Percentiles rank a stretch among this genome's conserved stretches.
Evolutionary conservation across 2,888 invertebrate species (phyloP).

Genomic region (Pinctada fucata): DNA sequence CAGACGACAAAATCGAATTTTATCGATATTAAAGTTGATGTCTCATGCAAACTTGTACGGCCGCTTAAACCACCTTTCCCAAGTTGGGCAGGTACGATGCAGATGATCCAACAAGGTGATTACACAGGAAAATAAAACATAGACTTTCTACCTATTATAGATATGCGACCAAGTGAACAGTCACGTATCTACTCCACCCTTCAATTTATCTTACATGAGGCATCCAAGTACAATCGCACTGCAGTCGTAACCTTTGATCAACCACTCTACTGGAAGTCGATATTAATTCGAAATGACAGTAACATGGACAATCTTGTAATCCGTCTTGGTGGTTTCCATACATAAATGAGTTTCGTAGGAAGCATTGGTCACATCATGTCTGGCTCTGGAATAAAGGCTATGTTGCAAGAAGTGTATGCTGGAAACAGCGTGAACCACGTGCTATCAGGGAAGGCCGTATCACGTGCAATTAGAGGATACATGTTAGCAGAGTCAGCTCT

Average conservation of each 20-base stretch:
- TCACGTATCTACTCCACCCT: slow-evolving; percentile 49
- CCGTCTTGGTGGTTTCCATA: slow-evolving; percentile 44
- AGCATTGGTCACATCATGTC: slow-evolving; percentile 51
- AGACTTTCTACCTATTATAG: slow-evolving; percentile 50
- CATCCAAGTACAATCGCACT: slow-evolving; percentile 10
- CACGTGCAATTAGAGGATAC: slow-evolving; percentile 52
- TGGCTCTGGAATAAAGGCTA: slow-evolving; percentile 48
- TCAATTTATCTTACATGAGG: slow-evolving; percentile 42
- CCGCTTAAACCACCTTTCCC: too few relatives aligned
- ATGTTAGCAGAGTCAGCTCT: slow-evolving; percentile 42
- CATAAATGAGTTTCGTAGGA: slow-evolving; percentile 52
- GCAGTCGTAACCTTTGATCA: too few relatives aligned
- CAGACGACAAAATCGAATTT: too few relatives aligned
- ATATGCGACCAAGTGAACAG: slow-evolving; percentile 49
- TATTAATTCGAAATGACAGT: too few relatives aligned
- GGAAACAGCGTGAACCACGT: slow-evolving; percentile 47
- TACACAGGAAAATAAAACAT: slow-evolving; percentile 16
- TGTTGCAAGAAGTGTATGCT: slow-evolving; percentile 51
- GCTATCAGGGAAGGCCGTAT: slow-evolving; percentile 49
- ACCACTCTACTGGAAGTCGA: too few relatives aligned
- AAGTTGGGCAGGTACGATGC: slow-evolving; percentile 26
- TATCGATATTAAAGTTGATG: too few relatives aligned
- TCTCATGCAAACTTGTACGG: too few relatives aligned
- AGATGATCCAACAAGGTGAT: slow-evolving; percentile 5
- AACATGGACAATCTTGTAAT: too few relatives aligned